Conservation (phyloP, 2,797 vertebrate genomes). For the Pempheris klunzingeri region DNA sequence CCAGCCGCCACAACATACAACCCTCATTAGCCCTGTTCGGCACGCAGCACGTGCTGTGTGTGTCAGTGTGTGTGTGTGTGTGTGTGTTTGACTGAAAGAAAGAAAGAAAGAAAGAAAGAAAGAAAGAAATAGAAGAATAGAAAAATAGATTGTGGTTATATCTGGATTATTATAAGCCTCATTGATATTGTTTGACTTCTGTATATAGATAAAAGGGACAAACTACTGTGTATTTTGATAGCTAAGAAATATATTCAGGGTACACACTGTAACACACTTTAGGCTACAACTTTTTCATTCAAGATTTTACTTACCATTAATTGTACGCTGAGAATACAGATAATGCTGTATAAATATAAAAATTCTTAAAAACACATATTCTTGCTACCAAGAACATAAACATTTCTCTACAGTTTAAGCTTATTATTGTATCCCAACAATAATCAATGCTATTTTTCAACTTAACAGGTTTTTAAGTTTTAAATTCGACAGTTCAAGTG, state of each 20-base stretch:
- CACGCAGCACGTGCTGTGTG: conserved; percentile 80
- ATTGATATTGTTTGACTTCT: too few relatives aligned
- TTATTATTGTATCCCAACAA: neutral
- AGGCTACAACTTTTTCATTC: neutral
- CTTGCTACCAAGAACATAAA: neutral
- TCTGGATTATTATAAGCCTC: neutral
- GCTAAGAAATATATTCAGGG: too few relatives aligned
- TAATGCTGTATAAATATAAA: too few relatives aligned
- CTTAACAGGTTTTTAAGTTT: neutral
- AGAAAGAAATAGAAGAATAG: conserved; percentile 15
- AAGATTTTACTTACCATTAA: neutral
- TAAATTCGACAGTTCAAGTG: neutral
- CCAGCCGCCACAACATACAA: conserved; percentile 95
- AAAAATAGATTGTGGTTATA: neutral
- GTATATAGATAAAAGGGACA: neutral
- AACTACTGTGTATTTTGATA: too few relatives aligned
- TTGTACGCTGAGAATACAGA: neutral
- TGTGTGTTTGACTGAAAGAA: conserved; percentile 75
- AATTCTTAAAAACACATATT: neutral
- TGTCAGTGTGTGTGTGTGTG: conserved; percentile 34
- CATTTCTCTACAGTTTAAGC: neutral
- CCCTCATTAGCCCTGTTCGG: conserved; percentile 98
- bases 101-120: conserved; percentile 59
- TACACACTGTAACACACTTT: neutral
- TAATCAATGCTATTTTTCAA: neutral